Evolutionary conservation across 2,797 vertebrate genomes (phyloP), one percentile per base, ranked within the genome.

Genomic region (Ataeniobius toweri): DNA sequence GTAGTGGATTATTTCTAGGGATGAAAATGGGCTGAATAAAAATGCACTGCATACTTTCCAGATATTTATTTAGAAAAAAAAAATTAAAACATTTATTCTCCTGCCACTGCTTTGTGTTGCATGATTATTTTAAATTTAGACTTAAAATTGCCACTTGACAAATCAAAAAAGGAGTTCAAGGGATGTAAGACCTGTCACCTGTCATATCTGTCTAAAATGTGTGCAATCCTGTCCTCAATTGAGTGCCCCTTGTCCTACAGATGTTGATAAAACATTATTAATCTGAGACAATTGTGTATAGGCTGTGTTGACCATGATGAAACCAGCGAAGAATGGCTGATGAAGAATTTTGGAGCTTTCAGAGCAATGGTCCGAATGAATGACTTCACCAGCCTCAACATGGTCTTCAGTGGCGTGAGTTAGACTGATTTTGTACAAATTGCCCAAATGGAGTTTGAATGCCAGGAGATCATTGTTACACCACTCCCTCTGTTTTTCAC

Each of bases 271-370:
- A 24, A 6, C 24, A 26, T 44, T 36, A 3, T 36, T 36, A 36
- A 36, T 36, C 36, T 36, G 36, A 36, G 36, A 36, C 36, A 36
- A 36, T 39, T 83, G 20, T 78, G 39, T 78, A 0, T 69, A 95
- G 95, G 95, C 56, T 95, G 96, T 87, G 91, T 94, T 44, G 71
- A 55, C 8, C 78, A 50, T 28, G 53, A 79, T 3, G 84, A 92
- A 68, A 90, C 73, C 89, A 94, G 85, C 46, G 89, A 93, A 53
- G 93, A 95, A 7, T 96, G 96, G 96, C 51, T 96, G 67, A 81
- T 93, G 71, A 96, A 92, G 87, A 96, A 96, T 20, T 95, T 96
- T 31, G 96, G 95, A n/a, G 83, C 89, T 1, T 96, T 96, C 87
- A 93, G 85, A 1, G 91, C 74, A 28, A 73, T 92, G 90, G 96